Percentiles rank a stretch among this genome's conserved stretches.
phyloP scores from a whole-genome alignment of 2,113 vertebrate species.

The Daboia siamensis region DNA sequence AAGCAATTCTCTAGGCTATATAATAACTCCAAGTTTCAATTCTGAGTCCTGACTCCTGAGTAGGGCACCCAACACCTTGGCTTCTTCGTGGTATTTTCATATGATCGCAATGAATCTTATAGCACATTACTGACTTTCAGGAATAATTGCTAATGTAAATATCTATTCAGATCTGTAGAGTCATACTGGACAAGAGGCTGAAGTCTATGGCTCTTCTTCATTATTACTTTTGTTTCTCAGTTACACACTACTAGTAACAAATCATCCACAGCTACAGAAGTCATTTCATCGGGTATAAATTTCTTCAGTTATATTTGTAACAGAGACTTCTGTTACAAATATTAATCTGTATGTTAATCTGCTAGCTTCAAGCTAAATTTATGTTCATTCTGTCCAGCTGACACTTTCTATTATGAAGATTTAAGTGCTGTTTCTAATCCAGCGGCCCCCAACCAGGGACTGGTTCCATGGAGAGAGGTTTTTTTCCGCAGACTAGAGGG shows the following conservation, averaged over 20 bases:
- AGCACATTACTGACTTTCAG: neutral
- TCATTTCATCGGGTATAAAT: neutral
- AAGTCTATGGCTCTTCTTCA: neutral
- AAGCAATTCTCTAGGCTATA: too few relatives aligned
- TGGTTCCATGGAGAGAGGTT: too few relatives aligned
- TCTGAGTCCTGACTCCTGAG: neutral
- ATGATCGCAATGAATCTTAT: neutral
- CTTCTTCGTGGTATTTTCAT: neutral
- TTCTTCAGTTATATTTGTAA: neutral
- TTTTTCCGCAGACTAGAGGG: too few relatives aligned
- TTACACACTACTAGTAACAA: neutral
- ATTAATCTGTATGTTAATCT: neutral
- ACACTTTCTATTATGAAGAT: neutral
- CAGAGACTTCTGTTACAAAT: too few relatives aligned
- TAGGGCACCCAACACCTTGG: neutral
- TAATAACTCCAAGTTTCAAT: neutral
- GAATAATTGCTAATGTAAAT: neutral
- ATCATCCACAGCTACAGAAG: neutral
- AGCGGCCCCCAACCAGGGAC: too few relatives aligned
- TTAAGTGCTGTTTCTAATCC: neutral
- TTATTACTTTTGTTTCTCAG: neutral
- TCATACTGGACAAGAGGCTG: neutral
- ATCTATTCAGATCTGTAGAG: neutral
- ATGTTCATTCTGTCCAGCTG: neutral
- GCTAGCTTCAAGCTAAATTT: neutral